These are phyloP conservation scores for Brachypodius melanocephalos DNA, from an alignment of 2,113 vertebrate genomes.

Conservation along the genomic window DNA sequence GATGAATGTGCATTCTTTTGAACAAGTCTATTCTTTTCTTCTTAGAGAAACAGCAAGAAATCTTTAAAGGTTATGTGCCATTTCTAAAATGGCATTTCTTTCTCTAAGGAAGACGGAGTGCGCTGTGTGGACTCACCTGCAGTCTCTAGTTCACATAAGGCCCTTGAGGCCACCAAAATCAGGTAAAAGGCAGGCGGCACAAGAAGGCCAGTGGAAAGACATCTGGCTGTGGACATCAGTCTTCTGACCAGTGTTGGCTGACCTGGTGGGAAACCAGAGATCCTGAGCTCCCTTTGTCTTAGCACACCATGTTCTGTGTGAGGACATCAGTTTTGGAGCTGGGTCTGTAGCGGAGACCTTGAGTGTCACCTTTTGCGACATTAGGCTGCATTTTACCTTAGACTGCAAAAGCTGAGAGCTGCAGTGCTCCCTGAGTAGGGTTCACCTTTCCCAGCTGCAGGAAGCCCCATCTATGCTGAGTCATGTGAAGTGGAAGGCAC, in stretches of 20 bases:
- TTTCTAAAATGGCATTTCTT: not conserved
- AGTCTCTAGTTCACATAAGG: not conserved
- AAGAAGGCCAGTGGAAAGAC: not conserved
- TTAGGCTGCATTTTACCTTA: not conserved
- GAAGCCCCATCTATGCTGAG: not conserved
- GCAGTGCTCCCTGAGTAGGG: not conserved
- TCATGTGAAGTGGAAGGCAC: not conserved
- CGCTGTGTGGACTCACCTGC: not conserved
- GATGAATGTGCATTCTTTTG: not conserved
- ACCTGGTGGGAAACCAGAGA: not conserved
- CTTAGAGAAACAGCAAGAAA: not conserved
- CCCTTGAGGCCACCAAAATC: not conserved
- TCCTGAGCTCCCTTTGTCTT: not conserved
- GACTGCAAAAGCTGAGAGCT: constrained; percentile 6
- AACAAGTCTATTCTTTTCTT: not conserved
- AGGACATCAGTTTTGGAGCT: not conserved
- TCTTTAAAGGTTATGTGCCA: not conserved
- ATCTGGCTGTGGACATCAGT: not conserved
- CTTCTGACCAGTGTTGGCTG: not conserved
- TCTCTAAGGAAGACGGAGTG: not conserved
- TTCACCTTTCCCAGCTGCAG: not conserved
- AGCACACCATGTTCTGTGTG: accelerated
- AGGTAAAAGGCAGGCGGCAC: not conserved
- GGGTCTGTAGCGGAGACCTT: not conserved
- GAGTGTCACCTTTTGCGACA: not conserved